phyloP scores from a whole-genome alignment of 2,797 vertebrate genomes.

The Platyrinchus mystaceus region DNA sequence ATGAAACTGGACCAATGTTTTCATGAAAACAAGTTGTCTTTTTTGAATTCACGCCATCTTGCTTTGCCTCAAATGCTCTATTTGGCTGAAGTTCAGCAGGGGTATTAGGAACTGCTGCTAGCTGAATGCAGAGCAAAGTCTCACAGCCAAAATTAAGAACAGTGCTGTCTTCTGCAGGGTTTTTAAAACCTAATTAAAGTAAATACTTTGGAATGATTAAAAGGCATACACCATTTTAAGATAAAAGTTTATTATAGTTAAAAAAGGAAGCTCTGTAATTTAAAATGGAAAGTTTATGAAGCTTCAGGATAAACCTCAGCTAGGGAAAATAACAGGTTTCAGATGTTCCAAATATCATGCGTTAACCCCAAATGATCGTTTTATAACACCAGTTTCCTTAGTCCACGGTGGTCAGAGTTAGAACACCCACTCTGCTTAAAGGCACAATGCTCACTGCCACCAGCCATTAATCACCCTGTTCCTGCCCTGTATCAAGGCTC shows the following conservation, averaged over 20 bases:
- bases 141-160: slow-evolving; percentile 75
- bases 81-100: slow-evolving; percentile 50
- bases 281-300: slow-evolving; percentile 80
- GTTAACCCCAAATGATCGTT: slow-evolving; percentile 68
- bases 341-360: slow-evolving; percentile 75
- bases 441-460: neutral
- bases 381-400: slow-evolving; percentile 62
- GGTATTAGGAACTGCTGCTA: slow-evolving; percentile 48
- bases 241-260: slow-evolving; percentile 81
- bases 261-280: slow-evolving; percentile 78
- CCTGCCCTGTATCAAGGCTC: neutral
- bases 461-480: neutral
- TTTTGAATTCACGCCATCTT: slow-evolving; percentile 44
- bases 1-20: slow-evolving; percentile 61
- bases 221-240: slow-evolving; percentile 77
- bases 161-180: slow-evolving; percentile 68
- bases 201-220: slow-evolving; percentile 77
- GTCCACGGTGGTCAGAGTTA: slow-evolving; percentile 1
- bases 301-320: slow-evolving; percentile 75
- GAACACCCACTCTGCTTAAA: slow-evolving; percentile 62
- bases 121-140: slow-evolving; percentile 49
- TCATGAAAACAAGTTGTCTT: slow-evolving; percentile 12
- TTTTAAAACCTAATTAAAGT: slow-evolving; percentile 69
- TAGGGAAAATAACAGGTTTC: slow-evolving; percentile 77
- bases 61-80: slow-evolving; percentile 60